phyloP scores from a whole-genome alignment of 2,113 vertebrate genomes.

The Prietella phreatophila region DNA sequence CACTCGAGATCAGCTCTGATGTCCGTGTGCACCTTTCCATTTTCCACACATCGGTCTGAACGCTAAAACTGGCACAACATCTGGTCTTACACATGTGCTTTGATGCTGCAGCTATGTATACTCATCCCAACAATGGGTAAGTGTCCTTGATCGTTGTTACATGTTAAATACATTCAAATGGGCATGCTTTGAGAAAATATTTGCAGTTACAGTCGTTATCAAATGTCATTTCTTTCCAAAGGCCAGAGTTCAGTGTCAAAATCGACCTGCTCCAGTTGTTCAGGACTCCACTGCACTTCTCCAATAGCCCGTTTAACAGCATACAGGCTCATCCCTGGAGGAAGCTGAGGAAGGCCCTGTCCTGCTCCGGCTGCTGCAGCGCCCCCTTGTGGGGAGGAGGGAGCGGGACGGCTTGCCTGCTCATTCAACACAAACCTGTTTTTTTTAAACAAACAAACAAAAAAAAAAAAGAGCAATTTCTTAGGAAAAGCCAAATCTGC shows the following conservation, averaged over 20 bases:
- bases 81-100: neutral
- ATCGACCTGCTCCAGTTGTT: slow-evolving; percentile 91
- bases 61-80: neutral
- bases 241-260: neutral
- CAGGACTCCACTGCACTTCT: slow-evolving; percentile 92
- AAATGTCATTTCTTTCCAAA: neutral
- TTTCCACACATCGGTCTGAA: neutral
- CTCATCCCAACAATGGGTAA: neutral
- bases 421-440: slow-evolving; percentile 91
- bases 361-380: slow-evolving; percentile 58
- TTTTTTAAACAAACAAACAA: neutral
- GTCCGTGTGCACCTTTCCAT: neutral
- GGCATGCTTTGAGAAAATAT: neutral
- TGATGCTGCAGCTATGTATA: neutral
- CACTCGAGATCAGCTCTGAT: neutral
- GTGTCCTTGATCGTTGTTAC: neutral
- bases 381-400: slow-evolving; percentile 78
- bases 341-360: slow-evolving; percentile 88
- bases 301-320: slow-evolving; percentile 94
- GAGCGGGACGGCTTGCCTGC: slow-evolving; percentile 83
- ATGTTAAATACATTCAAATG: neutral
- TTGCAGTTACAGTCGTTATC: neutral
- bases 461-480: too few relatives aligned
- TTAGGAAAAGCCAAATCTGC: neutral
- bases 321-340: slow-evolving; percentile 96